phyloP scores from a whole-genome alignment of 1,140 invertebrate species.

The Metaphire vulgaris region DNA sequence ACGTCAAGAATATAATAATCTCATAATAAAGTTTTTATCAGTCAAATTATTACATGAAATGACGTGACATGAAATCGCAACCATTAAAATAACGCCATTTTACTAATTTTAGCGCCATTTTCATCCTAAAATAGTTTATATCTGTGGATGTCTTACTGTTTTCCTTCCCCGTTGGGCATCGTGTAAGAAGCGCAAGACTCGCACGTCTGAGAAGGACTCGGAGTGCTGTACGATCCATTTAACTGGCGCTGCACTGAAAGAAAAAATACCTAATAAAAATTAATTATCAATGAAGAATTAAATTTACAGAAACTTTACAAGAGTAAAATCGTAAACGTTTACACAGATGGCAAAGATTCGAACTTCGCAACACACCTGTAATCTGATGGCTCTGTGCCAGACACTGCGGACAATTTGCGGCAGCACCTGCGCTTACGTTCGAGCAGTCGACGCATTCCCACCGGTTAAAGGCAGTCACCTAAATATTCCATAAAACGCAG shows the following conservation, averaged over 20 bases:
- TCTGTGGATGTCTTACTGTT: neutral
- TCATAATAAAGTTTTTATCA: no score
- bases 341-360: neutral
- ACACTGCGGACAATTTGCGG: neutral
- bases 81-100: no score
- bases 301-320: neutral
- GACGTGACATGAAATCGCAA: no score
- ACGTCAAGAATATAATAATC: no score
- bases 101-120: no score
- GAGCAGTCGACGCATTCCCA: slow-evolving; percentile 7
- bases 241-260: slow-evolving; percentile 33
- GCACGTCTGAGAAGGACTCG: slow-evolving; percentile 27
- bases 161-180: slow-evolving; percentile 27
- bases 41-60: no score
- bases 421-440: neutral
- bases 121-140: no score
- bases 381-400: neutral
- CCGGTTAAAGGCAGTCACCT: slow-evolving; percentile 9
- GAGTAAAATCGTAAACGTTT: neutral
- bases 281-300: slow-evolving; percentile 3
- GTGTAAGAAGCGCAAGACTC: slow-evolving; percentile 32
- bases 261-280: neutral
- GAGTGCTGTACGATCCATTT: slow-evolving; percentile 26
- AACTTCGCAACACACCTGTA: neutral
- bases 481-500: neutral